Base-by-base conservation (phyloP, 2,113 vertebrate genomes). In the Australoheros scitulus region DNA sequence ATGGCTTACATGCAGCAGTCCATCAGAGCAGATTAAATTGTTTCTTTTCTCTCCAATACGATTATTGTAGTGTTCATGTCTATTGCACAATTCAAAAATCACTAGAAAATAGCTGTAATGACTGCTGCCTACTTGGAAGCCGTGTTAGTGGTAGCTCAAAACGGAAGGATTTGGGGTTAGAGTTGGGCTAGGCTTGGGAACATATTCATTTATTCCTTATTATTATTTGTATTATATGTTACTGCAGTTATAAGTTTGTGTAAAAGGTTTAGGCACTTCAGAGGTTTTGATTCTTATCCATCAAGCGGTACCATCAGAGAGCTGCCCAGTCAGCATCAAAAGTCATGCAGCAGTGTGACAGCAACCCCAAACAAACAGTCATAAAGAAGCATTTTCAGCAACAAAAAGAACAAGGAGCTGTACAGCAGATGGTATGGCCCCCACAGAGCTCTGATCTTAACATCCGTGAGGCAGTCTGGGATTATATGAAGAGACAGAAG, bases 21-120 rank as follows among this genome's bases (percentile, higher is more conserved):
- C 52, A 79, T 80, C 68, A 75, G 55, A 72, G 64, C 47, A 80
- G 56, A 85, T 89, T 55, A 79, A n/a, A 81, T 85, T 78, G 72
- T 50, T 77, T 6, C 34, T 61, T 64, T 78, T 38, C 11, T 70
- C 61, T 83, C 43, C 22, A 55, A 77, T 63, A 60, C 17, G 60
- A 85, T 61, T 76, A 24, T 47, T 52, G 34, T 77, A 64, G 76
- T 60, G 72, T 86, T 56, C 3, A 24, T 7, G 5, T 47, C 81
- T 59, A 76, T 36, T 2, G 26, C 11, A 26, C 20, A 59, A 58
- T 41, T 57, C 7, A 41, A n/a, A 43, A 79, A 11, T 5, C 17
- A 41, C 43, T 38, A 13, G 17, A 75, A 72, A 50, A 59, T 38
- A 41, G 24, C 36, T 26, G 18, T 20, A 47, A 13, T 77, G 58